Evolutionary conservation across 2,888 invertebrate species (phyloP), one percentile per base, ranked within the genome.

Genomic region (Pocota personata): DNA sequence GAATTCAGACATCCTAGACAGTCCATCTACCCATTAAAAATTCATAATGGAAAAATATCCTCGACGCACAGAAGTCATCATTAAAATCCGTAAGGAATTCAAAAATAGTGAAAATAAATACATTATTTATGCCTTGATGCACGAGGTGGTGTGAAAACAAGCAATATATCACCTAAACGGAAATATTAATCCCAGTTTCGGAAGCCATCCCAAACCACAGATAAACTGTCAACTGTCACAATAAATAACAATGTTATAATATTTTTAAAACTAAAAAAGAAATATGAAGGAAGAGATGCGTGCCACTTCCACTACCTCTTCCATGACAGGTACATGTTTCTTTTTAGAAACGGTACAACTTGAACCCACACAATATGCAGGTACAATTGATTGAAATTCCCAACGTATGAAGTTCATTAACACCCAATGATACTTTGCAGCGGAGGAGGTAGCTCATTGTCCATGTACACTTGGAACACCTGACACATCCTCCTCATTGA

Each of bases 341-440:
- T 6, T 16, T 55, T 48, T 46, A 50, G 35, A 57, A 80, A 57
- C 60, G 27, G 50, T 50, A 67, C 48, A 37, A 69, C 58, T 24
- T 66, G 64, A 84, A 84, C 80, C 67, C 84, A 84, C 84, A 84
- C 80, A 84, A 72, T 79, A 24, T 57, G 48, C 64, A 16, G 27
- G 2, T n/a, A n/a, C 32, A 67, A 58, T 57, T 82, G 82, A 86
- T 86, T 86, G 72, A 86, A 86, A 86, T 86, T 82, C 86, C 71
- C 76, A 35, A 30, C 71, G 48, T 66, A 82, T 50, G 66, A 82
- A 77, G 82, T 82, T 86, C 82, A 76, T 86, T 86, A 86, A 67
- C 86, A 86, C 82, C 71, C 84, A 69, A 57, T 80, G 80, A 80
- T 64, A 52, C 24, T 55, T 43, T 43, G 12, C n/a, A 66, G 71